Conservation (phyloP, 2,113 vertebrate genomes). For the Myodes glareolus region DNA sequence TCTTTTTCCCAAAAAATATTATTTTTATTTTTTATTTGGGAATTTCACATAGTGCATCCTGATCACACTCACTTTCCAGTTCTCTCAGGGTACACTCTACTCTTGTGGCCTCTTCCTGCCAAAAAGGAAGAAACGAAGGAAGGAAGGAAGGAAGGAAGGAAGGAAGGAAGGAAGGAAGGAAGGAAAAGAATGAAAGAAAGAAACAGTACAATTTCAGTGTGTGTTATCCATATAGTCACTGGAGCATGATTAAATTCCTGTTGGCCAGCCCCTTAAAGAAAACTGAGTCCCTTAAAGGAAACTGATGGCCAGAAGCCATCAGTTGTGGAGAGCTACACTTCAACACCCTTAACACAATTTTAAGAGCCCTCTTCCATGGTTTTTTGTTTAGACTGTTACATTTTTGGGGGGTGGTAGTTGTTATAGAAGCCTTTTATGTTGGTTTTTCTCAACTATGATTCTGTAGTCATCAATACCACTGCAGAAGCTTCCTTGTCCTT, state of each 20-base stretch:
- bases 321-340: background rate
- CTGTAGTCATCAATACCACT: background rate
- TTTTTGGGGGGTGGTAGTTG: background rate
- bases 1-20: background rate
- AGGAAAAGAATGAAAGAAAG: no score
- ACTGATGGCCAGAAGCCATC: background rate
- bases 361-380: background rate
- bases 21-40: background rate
- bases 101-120: background rate
- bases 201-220: background rate
- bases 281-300: background rate
- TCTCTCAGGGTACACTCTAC: background rate
- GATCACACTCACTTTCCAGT: background rate
- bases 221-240: background rate
- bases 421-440: background rate
- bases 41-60: background rate
- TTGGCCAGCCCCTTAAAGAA: background rate
- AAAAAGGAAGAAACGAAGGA: background rate
- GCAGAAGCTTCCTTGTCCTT: background rate
- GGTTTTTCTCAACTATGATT: background rate
- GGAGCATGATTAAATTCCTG: background rate
- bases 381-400: background rate
- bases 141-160: background rate
- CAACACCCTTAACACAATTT: background rate
- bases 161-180: background rate